phyloP scores from a whole-genome alignment of 2,888 invertebrate species.

The Coleophora deauratella region DNA sequence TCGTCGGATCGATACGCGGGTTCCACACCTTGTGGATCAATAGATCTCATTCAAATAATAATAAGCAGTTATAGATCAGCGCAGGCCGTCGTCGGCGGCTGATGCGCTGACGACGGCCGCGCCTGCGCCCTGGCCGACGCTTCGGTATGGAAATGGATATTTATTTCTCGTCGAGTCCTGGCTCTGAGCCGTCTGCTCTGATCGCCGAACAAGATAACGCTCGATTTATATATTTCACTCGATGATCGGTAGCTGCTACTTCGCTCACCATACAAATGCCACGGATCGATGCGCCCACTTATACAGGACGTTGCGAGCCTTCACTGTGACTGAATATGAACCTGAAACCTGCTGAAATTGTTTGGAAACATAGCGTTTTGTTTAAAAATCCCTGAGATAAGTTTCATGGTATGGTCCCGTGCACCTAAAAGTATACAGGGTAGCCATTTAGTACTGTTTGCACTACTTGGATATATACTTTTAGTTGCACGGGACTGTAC shows the following conservation, averaged over 20 bases:
- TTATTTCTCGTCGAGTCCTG: conserved; percentile 55
- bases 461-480: too few species aligned
- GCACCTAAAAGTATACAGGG: too few species aligned
- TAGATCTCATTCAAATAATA: conserved; percentile 74
- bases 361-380: too few species aligned
- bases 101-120: conserved; percentile 21
- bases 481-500: too few species aligned
- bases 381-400: too few species aligned
- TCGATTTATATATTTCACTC: conserved; percentile 70
- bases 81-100: conserved; percentile 29
- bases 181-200: conserved; percentile 51
- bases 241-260: conserved; percentile 64
- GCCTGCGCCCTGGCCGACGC: conserved; percentile 24
- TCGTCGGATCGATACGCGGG: conserved; percentile 56
- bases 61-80: conserved; percentile 72
- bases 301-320: conserved; percentile 36
- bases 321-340: conserved; percentile 11
- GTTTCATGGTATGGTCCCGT: too few species aligned
- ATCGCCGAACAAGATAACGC: conserved; percentile 67
- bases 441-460: too few species aligned
- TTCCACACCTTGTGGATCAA: conserved; percentile 70
- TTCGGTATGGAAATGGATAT: conserved; percentile 68
- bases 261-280: conserved; percentile 55
- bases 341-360: conserved; percentile 6
- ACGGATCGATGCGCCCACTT: conserved; percentile 32